These are phyloP conservation scores for Hetaerina americana DNA, from an alignment of 1,140 invertebrate genomes.

Conservation along the genomic window DNA sequence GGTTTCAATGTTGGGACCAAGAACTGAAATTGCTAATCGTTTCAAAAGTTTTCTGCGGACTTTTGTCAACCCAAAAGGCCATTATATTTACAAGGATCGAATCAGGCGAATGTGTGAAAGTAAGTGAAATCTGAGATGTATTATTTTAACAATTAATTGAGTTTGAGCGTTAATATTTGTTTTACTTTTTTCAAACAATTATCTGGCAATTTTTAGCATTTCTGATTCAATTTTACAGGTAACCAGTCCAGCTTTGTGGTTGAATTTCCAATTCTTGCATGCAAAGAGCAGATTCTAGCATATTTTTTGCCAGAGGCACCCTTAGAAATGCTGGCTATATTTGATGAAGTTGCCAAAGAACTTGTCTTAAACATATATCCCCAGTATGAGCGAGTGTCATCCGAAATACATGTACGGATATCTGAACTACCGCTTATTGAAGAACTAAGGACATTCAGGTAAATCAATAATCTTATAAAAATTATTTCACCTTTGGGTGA, in stretches of 20 bases:
- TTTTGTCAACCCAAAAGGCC: constrained; percentile 72
- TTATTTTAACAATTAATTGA: too few relatives aligned
- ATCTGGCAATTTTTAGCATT: too few relatives aligned
- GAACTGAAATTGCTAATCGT: constrained; percentile 90
- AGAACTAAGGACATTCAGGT: constrained; percentile 85
- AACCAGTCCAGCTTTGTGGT: constrained; percentile 76
- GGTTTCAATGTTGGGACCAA: constrained; percentile 90
- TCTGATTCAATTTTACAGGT: constrained; percentile 3
- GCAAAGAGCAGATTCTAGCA: constrained; percentile 82
- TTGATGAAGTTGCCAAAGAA: constrained; percentile 91
- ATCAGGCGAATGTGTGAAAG: constrained; percentile 92
- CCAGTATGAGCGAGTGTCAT: constrained; percentile 86
- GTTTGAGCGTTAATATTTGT: too few relatives aligned
- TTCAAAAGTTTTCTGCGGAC: constrained; percentile 93
- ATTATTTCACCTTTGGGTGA: constrained; percentile 6
- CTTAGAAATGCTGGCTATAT: constrained; percentile 86
- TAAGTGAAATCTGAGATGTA: constrained; percentile 23
- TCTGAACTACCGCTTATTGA: constrained; percentile 91
- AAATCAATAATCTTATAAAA: constrained; percentile 15
- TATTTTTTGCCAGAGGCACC: constrained; percentile 97
- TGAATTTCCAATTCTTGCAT: constrained; percentile 81
- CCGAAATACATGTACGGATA: constrained; percentile 88
- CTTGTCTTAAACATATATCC: constrained; percentile 91
- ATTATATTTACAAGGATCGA: constrained; percentile 84
- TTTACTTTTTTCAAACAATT: too few relatives aligned